phyloP scores from a whole-genome alignment of 2,888 invertebrate species.

The Xanthia togata region DNA sequence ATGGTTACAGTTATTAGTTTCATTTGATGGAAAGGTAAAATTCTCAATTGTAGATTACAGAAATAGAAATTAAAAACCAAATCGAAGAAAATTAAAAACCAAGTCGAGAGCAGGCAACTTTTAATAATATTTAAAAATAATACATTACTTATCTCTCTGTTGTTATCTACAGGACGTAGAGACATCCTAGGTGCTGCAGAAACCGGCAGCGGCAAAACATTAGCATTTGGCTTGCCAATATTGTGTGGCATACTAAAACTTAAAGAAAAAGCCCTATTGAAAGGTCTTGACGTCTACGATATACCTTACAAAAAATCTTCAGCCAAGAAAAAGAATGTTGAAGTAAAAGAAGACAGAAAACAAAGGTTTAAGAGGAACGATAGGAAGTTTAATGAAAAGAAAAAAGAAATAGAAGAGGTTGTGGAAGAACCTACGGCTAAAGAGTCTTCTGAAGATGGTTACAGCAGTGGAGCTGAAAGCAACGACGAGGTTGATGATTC shows the following conservation, averaged over 20 bases:
- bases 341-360: slow-evolving; percentile 46
- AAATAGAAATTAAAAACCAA: no score
- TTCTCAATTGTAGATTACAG: no score
- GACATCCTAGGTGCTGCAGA: slow-evolving; percentile 99
- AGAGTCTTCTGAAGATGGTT: slow-evolving; percentile 85
- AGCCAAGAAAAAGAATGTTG: slow-evolving; percentile 73
- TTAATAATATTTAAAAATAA: no score
- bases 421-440: slow-evolving; percentile 62
- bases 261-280: slow-evolving; percentile 86
- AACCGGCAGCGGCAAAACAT: slow-evolving; percentile 99
- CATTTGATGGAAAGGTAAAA: no score
- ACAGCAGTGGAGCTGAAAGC: slow-evolving; percentile 79
- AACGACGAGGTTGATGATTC: slow-evolving; percentile 61
- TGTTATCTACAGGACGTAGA: slow-evolving; percentile 89
- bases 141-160: no score
- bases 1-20: no score
- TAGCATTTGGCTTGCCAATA: slow-evolving; percentile 99
- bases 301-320: slow-evolving; percentile 83
- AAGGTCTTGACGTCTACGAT: slow-evolving; percentile 83
- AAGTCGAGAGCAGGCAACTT: no score
- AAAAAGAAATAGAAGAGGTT: slow-evolving; percentile 57
- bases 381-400: slow-evolving; percentile 58
- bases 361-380: slow-evolving; percentile 47
- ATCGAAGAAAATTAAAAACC: no score
- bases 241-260: slow-evolving; percentile 95